Percentiles rank a stretch among this genome's conserved stretches.
Conservation (phyloP, 2,797 vertebrate genomes). For the Lepidocolaptes lacrymiger region DNA sequence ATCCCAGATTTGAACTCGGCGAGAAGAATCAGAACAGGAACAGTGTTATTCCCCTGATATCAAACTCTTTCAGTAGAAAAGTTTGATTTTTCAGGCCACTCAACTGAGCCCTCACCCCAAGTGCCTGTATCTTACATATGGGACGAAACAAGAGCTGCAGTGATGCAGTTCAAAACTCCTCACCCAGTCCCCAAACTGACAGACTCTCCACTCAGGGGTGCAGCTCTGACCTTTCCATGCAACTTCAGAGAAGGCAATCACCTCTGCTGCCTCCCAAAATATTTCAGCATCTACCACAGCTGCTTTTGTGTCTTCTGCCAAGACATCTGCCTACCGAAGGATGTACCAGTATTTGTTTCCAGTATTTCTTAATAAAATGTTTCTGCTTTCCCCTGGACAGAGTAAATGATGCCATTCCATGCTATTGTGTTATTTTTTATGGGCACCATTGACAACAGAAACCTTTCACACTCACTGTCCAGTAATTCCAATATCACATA, state of each 20-base stretch:
- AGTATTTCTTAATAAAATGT: background rate
- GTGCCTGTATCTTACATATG: background rate
- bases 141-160: background rate
- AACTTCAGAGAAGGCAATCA: background rate
- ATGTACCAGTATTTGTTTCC: background rate
- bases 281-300: background rate
- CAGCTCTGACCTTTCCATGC: background rate
- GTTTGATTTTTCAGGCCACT: background rate
- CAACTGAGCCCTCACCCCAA: accelerated
- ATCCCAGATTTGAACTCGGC: background rate
- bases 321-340: background rate
- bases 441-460: background rate
- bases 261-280: background rate
- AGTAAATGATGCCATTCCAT: background rate
- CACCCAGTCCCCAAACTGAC: background rate
- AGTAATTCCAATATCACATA: too few relatives aligned
- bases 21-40: background rate
- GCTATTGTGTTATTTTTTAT: background rate
- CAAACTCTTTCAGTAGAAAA: background rate
- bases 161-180: background rate
- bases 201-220: background rate
- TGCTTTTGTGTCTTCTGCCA: background rate
- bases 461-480: background rate
- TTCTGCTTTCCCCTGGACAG: background rate
- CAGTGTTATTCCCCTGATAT: background rate